Percentiles rank a stretch among this genome's conserved stretches.
These are phyloP conservation scores for Paramormyrops kingsleyae DNA, from an alignment of 2,113 vertebrate genomes.

Conservation along the genomic window DNA sequence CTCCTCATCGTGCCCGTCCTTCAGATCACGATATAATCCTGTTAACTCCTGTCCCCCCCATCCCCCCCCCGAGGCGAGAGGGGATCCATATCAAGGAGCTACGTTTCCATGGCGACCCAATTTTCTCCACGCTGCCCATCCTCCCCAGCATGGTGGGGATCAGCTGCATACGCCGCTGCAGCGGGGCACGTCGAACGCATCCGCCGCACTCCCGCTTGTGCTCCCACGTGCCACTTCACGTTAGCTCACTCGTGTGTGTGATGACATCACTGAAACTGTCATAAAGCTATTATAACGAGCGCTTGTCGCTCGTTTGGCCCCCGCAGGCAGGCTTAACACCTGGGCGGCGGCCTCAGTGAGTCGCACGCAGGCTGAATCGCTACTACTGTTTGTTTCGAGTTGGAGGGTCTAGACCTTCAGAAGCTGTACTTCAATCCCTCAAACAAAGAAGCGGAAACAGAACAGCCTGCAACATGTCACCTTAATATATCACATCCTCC, in stretches of 20 bases:
- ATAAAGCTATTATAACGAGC: neutral
- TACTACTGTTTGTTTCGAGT: neutral
- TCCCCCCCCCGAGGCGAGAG: slow-evolving; percentile 20
- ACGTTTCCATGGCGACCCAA: slow-evolving; percentile 50
- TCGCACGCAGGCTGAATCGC: neutral
- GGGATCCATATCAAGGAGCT: slow-evolving; percentile 25
- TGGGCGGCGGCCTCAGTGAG: neutral
- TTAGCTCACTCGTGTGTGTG: neutral
- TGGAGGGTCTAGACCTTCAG: neutral
- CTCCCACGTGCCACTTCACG: neutral
- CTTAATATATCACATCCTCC: neutral
- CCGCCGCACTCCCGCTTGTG: neutral
- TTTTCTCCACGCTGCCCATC: slow-evolving; percentile 16
- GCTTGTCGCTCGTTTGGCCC: no score
- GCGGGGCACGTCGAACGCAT: neutral
- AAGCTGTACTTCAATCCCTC: neutral
- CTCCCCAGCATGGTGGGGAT: neutral
- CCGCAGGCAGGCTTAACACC: neutral
- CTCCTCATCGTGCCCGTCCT: slow-evolving; percentile 26
- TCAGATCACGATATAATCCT: slow-evolving; percentile 38
- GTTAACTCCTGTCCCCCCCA: slow-evolving; percentile 35
- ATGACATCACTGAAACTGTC: neutral
- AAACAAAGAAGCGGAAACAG: neutral
- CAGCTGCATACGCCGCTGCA: neutral
- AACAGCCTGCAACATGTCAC: neutral